phyloP scores from a whole-genome alignment of 2,888 invertebrate species.

The Chymomyza fuscimana region DNA sequence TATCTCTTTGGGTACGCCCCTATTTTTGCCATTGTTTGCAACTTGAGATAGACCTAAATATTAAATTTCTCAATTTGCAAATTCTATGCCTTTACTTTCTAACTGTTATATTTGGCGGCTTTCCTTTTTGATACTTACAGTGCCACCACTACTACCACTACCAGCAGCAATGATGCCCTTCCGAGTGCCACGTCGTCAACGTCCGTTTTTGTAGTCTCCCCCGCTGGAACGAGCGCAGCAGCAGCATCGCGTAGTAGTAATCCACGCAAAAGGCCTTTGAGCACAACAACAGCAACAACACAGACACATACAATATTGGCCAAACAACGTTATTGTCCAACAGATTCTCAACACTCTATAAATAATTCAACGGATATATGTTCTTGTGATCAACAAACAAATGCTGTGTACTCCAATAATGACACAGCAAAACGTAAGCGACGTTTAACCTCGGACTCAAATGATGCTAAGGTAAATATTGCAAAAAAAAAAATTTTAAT shows the following conservation, averaged over 20 bases:
- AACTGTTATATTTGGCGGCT: slow-evolving; percentile 13
- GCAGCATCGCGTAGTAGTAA: slow-evolving; percentile 1
- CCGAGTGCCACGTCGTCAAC: slow-evolving; percentile 12
- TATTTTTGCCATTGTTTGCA: slow-evolving; percentile 39
- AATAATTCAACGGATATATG: slow-evolving; percentile 32
- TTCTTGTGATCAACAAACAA: slow-evolving; percentile 32
- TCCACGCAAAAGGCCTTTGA: background rate
- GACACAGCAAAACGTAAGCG: slow-evolving; percentile 34
- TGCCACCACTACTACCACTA: slow-evolving; percentile 48
- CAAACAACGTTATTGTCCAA: slow-evolving; percentile 13
- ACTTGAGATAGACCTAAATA: slow-evolving; percentile 20
- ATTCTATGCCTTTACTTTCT: slow-evolving; percentile 25
- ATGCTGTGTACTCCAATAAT: slow-evolving; percentile 16
- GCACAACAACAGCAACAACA: slow-evolving; percentile 28
- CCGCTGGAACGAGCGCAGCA: slow-evolving; percentile 14
- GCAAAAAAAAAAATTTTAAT: background rate
- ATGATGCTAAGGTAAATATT: slow-evolving; percentile 39
- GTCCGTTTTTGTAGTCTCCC: slow-evolving; percentile 21
- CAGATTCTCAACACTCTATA: background rate
- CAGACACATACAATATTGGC: slow-evolving; percentile 35
- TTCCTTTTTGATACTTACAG: slow-evolving; percentile 37
- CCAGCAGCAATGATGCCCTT: slow-evolving; percentile 33
- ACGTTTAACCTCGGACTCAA: slow-evolving; percentile 39
- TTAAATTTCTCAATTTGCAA: slow-evolving; percentile 44
- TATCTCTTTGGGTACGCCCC: slow-evolving; percentile 40